Base-by-base conservation (phyloP, 2,113 vertebrate species). In the Hoplias malabaricus region DNA sequence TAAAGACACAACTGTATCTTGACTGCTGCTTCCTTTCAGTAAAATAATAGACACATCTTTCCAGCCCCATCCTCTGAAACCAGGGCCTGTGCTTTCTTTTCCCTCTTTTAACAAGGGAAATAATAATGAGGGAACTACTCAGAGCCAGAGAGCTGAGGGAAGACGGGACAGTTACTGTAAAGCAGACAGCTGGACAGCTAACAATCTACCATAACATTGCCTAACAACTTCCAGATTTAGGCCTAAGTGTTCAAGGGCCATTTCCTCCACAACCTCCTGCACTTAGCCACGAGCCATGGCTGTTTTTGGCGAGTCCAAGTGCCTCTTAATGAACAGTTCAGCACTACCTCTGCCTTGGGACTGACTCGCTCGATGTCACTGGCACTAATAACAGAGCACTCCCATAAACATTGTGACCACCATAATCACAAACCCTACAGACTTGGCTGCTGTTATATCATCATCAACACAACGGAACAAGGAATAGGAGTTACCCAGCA, bases 181-280 rank as follows among this genome's bases (percentile, higher is more conserved):
- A 70, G 68, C 79, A 23, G 33, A 78, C 67, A 69, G 66, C 59
- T 70, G 73, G 56, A 74, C 42, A 56, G 79, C 68, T 40, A 72
- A 73, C 79, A 59, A 46, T 65, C 59, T 66, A 61, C 67, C 67
- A 71, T 40, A 77, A 77, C 40, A 73, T 4, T 77, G 61, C 36
- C 54, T 70, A 81, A 71, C 67, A 71, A 46, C 53, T 77, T 77
- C 75, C 75, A 77, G 75, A 69, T 62, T 76, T 2, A 62, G 56
- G 46, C 67, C 40, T 59, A 61, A 69, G 75, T 77, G 74, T 77
- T 77, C 27, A 21, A 65, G 29, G 65, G 40, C 74, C 42, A 16
- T 61, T 61, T 63, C 5, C 48, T 36, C 57, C 59, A 6, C 33
- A n/a, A 11, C 65, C 34, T 54, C 13, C 21, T 19, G 65, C 36